A percentile compares a stretch with the other conserved stretches of the same genome.
These are phyloP conservation scores for Elephas maximus DNA, from an alignment of 2,113 vertebrate species.

Conservation along the genomic window DNA sequence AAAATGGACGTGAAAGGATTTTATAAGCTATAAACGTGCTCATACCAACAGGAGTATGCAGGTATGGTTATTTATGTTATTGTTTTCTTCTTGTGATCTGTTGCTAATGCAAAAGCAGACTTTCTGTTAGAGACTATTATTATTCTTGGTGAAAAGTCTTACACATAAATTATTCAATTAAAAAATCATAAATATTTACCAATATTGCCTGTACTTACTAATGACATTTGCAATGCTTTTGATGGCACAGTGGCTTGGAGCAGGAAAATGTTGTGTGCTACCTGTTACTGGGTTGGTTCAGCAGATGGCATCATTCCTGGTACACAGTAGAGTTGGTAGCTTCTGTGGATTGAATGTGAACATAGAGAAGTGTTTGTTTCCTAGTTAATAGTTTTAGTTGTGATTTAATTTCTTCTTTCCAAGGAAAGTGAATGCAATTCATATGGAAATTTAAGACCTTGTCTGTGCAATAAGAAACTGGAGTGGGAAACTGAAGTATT, in stretches of 20 bases:
- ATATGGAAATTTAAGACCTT: constrained; percentile 36
- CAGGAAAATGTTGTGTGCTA: background rate
- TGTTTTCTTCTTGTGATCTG: background rate
- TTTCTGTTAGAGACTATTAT: constrained; percentile 25
- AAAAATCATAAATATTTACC: constrained; percentile 30
- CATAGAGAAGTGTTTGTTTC: background rate
- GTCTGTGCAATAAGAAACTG: background rate
- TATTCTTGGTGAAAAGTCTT: constrained; percentile 49
- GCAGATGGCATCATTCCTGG: background rate
- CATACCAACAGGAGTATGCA: background rate
- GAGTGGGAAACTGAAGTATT: constrained; percentile 27
- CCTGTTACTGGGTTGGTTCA: constrained; percentile 46
- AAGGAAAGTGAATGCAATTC: constrained; percentile 9
- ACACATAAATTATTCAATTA: background rate
- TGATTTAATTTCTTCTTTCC: constrained; percentile 55
- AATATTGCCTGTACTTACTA: constrained; percentile 21
- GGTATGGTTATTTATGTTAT: background rate
- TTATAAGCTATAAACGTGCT: background rate
- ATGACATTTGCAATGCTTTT: constrained; percentile 4
- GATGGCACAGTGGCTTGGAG: constrained; percentile 11
- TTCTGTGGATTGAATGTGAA: constrained; percentile 40
- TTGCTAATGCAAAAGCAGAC: background rate
- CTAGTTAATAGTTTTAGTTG: constrained; percentile 28
- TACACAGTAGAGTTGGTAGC: background rate
- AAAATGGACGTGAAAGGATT: background rate